Conservation (phyloP, 92 coral and sea anemone species). For the Porites divaricata region DNA sequence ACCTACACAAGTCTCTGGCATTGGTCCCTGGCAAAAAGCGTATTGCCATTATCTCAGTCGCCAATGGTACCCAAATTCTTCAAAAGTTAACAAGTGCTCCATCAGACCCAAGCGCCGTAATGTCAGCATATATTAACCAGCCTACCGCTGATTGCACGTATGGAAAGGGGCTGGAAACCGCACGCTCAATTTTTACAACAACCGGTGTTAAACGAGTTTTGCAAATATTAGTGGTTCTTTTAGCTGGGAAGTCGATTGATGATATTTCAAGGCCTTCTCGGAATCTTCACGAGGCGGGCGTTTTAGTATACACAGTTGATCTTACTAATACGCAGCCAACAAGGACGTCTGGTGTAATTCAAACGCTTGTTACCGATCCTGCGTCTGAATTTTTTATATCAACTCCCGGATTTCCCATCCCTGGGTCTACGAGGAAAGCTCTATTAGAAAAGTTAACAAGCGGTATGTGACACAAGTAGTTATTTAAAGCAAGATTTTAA, state of each 20-base stretch:
- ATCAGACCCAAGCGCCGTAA: not conserved
- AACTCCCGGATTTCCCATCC: constrained; percentile 63
- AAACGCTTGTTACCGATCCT: constrained; percentile 60
- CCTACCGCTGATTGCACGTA: constrained; percentile 40
- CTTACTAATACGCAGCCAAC: constrained; percentile 51
- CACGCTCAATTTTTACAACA: constrained; percentile 43
- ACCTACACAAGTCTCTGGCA: constrained; percentile 45
- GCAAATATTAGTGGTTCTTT: constrained; percentile 64
- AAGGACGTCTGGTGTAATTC: constrained; percentile 41
- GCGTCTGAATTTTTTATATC: constrained; percentile 66
- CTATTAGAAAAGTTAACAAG: constrained; percentile 50
- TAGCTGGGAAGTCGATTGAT: constrained; percentile 83
- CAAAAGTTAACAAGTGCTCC: constrained; percentile 41
- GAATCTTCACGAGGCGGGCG: constrained; percentile 60
- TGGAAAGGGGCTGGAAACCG: constrained; percentile 41
- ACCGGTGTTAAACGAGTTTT: constrained; percentile 67
- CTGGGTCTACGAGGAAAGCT: constrained; percentile 41
- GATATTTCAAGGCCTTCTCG: constrained; percentile 66
- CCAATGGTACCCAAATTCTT: constrained; percentile 58
- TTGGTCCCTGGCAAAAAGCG: constrained; percentile 49
- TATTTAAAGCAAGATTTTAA: no score
- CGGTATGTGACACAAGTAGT: constrained; percentile 23
- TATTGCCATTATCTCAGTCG: constrained; percentile 63
- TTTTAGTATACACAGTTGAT: constrained; percentile 75
- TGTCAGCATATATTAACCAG: not conserved